These are phyloP conservation scores for Lasioglossum malachurum DNA, from an alignment of 2,888 invertebrate genomes.

Conservation along the genomic window DNA sequence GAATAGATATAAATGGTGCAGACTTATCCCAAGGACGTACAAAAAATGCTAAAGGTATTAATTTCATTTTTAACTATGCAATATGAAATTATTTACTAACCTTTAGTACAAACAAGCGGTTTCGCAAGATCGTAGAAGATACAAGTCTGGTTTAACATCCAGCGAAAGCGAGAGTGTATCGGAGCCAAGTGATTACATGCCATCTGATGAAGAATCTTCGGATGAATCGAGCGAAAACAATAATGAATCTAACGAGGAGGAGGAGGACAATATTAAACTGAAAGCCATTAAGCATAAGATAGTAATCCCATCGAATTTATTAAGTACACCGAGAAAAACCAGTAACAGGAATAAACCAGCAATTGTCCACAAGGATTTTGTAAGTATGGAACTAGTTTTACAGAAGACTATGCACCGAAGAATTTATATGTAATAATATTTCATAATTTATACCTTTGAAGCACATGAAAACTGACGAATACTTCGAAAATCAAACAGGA, in stretches of 20 bases:
- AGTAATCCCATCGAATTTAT: conserved; percentile 38
- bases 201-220: conserved; percentile 71
- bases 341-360: conserved; percentile 60
- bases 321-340: conserved; percentile 61
- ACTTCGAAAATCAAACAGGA: conserved; percentile 81
- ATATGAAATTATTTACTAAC: conserved; percentile 15
- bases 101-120: conserved; percentile 18
- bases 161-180: conserved; percentile 78
- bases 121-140: conserved; percentile 2
- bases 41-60: conserved; percentile 45
- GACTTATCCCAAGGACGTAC: neutral
- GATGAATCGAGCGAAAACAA: conserved; percentile 47
- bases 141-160: conserved; percentile 42
- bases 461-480: conserved; percentile 81
- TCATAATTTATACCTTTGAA: conserved; percentile 46
- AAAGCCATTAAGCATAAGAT: conserved; percentile 32
- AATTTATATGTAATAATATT: conserved; percentile 23
- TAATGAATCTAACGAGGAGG: conserved; percentile 25
- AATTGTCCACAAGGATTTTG: conserved; percentile 75
- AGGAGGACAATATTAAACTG: neutral
- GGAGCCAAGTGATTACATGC: conserved; percentile 74
- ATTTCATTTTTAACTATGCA: neutral
- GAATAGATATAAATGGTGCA: conserved; percentile 56
- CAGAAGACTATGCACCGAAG: conserved; percentile 16
- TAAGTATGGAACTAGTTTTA: conserved; percentile 63